These are phyloP conservation scores for Papilio machaon DNA, from an alignment of 1,140 invertebrate species.

Conservation along the genomic window DNA sequence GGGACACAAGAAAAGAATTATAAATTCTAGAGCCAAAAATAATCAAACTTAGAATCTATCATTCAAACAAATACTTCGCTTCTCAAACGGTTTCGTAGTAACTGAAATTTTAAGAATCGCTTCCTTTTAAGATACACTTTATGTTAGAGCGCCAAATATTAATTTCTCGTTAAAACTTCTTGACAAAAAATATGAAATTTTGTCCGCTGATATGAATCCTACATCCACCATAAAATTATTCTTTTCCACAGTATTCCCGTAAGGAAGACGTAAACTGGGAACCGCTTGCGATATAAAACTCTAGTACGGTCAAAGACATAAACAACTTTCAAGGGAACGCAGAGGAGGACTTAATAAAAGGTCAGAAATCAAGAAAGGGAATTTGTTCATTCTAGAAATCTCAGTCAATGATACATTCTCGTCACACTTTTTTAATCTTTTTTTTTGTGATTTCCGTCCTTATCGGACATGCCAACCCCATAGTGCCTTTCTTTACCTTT, in stretches of 20 bases:
- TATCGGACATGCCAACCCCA: not conserved
- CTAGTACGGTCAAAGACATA: slow-evolving; percentile 36
- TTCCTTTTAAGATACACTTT: not conserved
- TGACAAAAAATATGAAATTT: not conserved
- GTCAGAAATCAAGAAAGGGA: slow-evolving; percentile 11
- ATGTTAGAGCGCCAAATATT: not conserved
- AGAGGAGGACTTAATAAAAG: not conserved
- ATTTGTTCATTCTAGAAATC: slow-evolving; percentile 15
- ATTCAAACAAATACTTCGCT: no score
- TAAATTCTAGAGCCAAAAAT: no score
- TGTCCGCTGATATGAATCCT: not conserved
- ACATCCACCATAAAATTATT: not conserved
- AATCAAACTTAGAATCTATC: no score
- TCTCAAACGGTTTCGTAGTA: no score
- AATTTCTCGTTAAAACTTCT: not conserved
- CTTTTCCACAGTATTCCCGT: slow-evolving; percentile 1
- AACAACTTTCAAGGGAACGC: slow-evolving; percentile 32
- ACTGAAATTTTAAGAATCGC: no score
- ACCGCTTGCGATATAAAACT: slow-evolving; percentile 30
- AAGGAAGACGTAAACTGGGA: slow-evolving; percentile 26
- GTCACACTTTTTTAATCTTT: not conserved
- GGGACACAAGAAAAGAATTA: no score
- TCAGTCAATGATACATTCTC: slow-evolving; percentile 11
- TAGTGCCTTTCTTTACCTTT: no score
- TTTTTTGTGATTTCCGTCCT: no score